Evolutionary conservation across 2,888 invertebrate species (phyloP), one percentile per base, ranked within the genome.

Genomic region (Eristalis tenax): DNA sequence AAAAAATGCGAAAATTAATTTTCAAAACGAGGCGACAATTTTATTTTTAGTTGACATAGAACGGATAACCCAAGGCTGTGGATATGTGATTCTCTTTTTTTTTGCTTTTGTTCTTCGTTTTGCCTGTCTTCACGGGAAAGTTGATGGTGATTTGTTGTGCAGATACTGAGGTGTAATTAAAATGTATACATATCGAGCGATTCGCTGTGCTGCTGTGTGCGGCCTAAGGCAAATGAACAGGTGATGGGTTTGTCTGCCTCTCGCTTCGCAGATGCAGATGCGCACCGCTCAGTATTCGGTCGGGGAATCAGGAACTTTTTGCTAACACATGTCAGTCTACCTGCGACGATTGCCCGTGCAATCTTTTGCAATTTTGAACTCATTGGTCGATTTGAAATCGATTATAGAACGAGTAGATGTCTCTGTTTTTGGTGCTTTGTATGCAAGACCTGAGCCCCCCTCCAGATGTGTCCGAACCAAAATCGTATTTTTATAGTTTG

Each of bases 41-140:
- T 80, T 87, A 87, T 87, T 87, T 87, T 83, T 87, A 80, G 83
- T 75, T 80, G 87, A 79, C 87, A 83, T 75, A 68, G 76, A 83
- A 83, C 79, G 79, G 79, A 83, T 87, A 83, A 80, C 83, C 87
- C 83, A 79, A 83, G 78, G 77, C 76, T 85, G 81, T 57, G 69
- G 56, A 64, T 50, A 50, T 18, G 18, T 18, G n/a, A 15, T 68
- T 15, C 59, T 18, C 18, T 6, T 13, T 35, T 59, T 63, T 43
- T 13, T 50, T 75, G 56, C n/a, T 73, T 66, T 64, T 66, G n/a
- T 65, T 80, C 63, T 75, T 74, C 50, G 50, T n/a, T 18, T 18
- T 50, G 50, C 18, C 50, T 50, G 50, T 18, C 10, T 65, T 56
- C 38, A 32, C 74, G 50, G 38, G 61, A 74, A 66, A 40, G 69